Conservation (phyloP, 2,888 invertebrate species). For the Lithophane socia region DNA sequence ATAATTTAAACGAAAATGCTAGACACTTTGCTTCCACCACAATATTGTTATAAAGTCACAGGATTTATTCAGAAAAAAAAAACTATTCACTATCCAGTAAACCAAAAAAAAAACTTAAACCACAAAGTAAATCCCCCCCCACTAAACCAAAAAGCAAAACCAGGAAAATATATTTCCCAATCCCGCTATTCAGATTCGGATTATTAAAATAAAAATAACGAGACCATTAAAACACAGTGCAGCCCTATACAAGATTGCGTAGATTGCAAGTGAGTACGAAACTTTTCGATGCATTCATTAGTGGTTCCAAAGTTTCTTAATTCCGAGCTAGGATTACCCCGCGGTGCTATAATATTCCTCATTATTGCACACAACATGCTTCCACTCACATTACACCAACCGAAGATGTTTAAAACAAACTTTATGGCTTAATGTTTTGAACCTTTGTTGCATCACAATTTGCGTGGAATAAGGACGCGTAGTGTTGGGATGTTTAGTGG, state of each 20-base stretch:
- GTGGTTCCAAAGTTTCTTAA: conserved; percentile 82
- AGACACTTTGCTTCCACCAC: background rate
- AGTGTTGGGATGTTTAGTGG: background rate
- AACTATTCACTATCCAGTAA: no score
- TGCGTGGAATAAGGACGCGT: background rate
- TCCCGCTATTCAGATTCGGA: conserved; percentile 14
- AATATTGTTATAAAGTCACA: background rate
- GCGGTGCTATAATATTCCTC: conserved; percentile 67
- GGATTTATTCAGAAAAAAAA: background rate
- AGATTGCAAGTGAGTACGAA: conserved; percentile 80
- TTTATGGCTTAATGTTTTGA: conserved; percentile 40
- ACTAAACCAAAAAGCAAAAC: conserved; percentile 17
- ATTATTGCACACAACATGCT: conserved; percentile 65
- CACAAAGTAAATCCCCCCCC: conserved; percentile 8
- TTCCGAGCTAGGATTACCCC: conserved; percentile 77
- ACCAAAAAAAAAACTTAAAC: background rate
- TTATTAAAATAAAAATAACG: conserved; percentile 58
- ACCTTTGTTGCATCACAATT: conserved; percentile 41
- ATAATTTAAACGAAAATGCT: background rate
- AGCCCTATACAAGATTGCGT: conserved; percentile 73
- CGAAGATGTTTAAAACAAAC: conserved; percentile 63
- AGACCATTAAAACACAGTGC: conserved; percentile 65
- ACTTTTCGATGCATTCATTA: conserved; percentile 85
- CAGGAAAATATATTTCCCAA: conserved; percentile 1
- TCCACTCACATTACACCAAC: conserved; percentile 53